A percentile compares a stretch with the other conserved stretches of the same genome.
Evolutionary conservation across 1,140 invertebrate genomes (phyloP).

Genomic region (Psilanteris sp.): DNA sequence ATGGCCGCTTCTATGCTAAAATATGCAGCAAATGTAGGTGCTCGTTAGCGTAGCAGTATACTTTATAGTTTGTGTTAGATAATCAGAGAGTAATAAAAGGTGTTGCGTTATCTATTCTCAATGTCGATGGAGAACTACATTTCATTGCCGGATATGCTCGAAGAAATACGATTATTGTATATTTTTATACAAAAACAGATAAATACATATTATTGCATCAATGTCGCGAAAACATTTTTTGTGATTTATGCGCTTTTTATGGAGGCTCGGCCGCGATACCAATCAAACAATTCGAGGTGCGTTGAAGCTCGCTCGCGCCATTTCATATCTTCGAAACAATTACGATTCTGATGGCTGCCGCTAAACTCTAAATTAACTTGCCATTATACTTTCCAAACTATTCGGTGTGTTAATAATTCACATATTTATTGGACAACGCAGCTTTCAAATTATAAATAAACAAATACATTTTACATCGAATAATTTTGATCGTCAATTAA

Average conservation of each 20-base stretch:
- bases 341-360: too few species aligned
- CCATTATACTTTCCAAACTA: too few species aligned
- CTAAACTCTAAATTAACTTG: too few species aligned
- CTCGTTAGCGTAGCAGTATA: slow-evolving; percentile 61
- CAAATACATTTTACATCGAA: too few species aligned
- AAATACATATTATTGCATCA: slow-evolving; percentile 49
- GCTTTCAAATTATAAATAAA: too few species aligned
- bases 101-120: slow-evolving; percentile 66
- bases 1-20: slow-evolving; percentile 56
- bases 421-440: too few species aligned
- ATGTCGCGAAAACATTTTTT: slow-evolving; percentile 48
- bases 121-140: slow-evolving; percentile 62
- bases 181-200: slow-evolving; percentile 30
- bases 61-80: slow-evolving; percentile 64
- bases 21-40: slow-evolving; percentile 62
- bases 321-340: too few species aligned
- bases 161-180: slow-evolving; percentile 61
- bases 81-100: slow-evolving; percentile 64
- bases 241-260: slow-evolving; percentile 33
- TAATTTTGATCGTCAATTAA: too few species aligned
- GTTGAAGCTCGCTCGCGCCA: too few species aligned
- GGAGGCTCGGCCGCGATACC: slow-evolving; percentile 22
- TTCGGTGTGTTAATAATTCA: too few species aligned
- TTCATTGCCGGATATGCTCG: slow-evolving; percentile 62
- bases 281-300: slow-evolving; percentile 22